A percentile compares a stretch with the other conserved stretches of the same genome.
Evolutionary conservation across 2,113 vertebrate species (phyloP).

Genomic region (Macrotus californicus): DNA sequence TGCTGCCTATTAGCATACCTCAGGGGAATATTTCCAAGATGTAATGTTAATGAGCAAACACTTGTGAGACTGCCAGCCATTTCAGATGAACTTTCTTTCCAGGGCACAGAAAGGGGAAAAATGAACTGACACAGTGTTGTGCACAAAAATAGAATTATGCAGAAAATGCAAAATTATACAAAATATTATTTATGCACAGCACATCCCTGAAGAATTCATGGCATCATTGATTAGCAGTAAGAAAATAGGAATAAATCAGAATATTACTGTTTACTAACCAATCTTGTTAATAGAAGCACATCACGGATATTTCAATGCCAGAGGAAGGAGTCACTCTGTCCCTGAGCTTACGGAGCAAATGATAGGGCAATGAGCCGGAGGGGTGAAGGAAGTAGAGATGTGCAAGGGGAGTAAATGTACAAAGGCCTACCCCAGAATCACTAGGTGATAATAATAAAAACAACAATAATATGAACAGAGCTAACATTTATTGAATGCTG

Average conservation of each 20-base stretch:
- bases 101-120: slow-evolving; percentile 44
- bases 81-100: slow-evolving; percentile 59
- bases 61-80: slow-evolving; percentile 53
- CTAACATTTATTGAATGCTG: background rate
- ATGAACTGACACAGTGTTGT: slow-evolving; percentile 51
- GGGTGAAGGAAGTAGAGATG: background rate
- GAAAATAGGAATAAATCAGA: slow-evolving; percentile 28
- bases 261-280: slow-evolving; percentile 57
- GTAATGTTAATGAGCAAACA: slow-evolving; percentile 60
- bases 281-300: slow-evolving; percentile 24
- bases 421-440: background rate
- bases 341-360: background rate
- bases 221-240: slow-evolving; percentile 53
- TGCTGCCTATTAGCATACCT: slow-evolving; percentile 66
- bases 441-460: background rate
- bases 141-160: slow-evolving; percentile 62
- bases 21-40: slow-evolving; percentile 60
- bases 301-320: slow-evolving; percentile 41
- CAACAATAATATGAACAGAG: background rate
- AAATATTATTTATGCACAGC: slow-evolving; percentile 53
- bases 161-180: slow-evolving; percentile 72
- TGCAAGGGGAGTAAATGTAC: background rate
- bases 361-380: background rate
- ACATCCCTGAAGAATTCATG: slow-evolving; percentile 51
- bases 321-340: background rate